Evolutionary conservation across 2,797 vertebrate species (phyloP), one percentile per base, ranked within the genome.

Genomic region (Characodon lateralis): DNA sequence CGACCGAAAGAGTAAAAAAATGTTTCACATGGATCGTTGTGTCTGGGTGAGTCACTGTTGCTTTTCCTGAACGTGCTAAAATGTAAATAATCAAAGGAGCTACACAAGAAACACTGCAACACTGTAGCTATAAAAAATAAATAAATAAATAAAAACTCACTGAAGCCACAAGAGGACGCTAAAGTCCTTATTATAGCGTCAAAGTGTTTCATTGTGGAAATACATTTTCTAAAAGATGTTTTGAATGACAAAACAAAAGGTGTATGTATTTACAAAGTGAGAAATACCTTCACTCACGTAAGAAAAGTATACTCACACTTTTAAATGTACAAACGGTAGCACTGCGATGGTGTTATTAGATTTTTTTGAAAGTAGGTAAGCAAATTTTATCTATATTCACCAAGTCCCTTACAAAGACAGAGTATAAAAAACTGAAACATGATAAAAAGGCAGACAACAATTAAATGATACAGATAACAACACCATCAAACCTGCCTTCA

Each of bases 111-210:
- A 31, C 16, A 20, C 26, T 51, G 22, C 24, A 31, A 71, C 13
- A 7, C 6, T 3, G n/a, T 31, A 16, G 7, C 3, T 13, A 31
- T 9, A 8, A 53, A 22, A n/a, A 39, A 39, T 12, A 12, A 28
- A 18, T n/a, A 3, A 8, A 28, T 35, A 72, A 9, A 1, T 22
- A 13, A 39, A 2, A 12, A 39, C 46, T 1, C 0, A 2, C 26
- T 1, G 0, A 53, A 4, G 61, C 89, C 91, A 85, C 85, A 58
- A 0, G 91, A n/a, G 83, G 89, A 84, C 87, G 77, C 81, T 55
- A 81, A 28, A 26, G 51, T 69, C 10, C 3, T 20, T 6, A 5
- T 43, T n/a, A 41, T 6, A 2, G 6, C 14, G 18, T 10, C 31
- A 65, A 39, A 41, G 8, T 39, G 35, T 65, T 65, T 39, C 14